phyloP scores from a whole-genome alignment of 2,888 invertebrate species.

The Drosophila siamana region DNA sequence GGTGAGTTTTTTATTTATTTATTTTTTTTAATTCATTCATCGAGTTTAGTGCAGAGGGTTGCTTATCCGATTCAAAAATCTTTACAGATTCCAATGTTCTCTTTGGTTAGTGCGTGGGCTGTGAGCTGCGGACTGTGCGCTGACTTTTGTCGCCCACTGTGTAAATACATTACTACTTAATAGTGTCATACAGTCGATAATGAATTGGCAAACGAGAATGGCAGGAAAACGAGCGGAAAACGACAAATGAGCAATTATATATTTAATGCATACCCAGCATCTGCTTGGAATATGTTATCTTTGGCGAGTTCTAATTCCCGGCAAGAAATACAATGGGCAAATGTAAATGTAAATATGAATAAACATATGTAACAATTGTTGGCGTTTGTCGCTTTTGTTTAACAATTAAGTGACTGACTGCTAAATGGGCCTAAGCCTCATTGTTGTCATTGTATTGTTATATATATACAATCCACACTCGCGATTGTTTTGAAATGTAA shows the following conservation, averaged over 20 bases:
- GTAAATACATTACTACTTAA: conserved; percentile 1
- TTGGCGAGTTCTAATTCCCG: conserved; percentile 35
- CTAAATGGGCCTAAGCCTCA: conserved; percentile 34
- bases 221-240: not conserved
- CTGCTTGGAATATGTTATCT: conserved; percentile 54
- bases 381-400: conserved; percentile 59
- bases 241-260: conserved; percentile 23
- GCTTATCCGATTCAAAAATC: no score
- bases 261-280: conserved; percentile 45
- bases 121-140: no score
- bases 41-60: not conserved
- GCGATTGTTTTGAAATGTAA: conserved; percentile 73
- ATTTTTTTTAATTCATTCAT: not conserved
- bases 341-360: conserved; percentile 50
- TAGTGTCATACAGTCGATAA: not conserved
- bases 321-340: conserved; percentile 30
- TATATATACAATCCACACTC: conserved; percentile 30
- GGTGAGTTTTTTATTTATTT: not conserved
- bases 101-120: not conserved
- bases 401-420: conserved; percentile 61
- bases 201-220: conserved; percentile 6
- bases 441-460: conserved; percentile 20
- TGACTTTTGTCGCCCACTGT: not conserved
- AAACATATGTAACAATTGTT: conserved; percentile 52
- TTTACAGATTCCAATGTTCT: no score